These are phyloP conservation scores for Heterodera filipjevi DNA, from an alignment of 2,888 invertebrate genomes.

Conservation along the genomic window DNA sequence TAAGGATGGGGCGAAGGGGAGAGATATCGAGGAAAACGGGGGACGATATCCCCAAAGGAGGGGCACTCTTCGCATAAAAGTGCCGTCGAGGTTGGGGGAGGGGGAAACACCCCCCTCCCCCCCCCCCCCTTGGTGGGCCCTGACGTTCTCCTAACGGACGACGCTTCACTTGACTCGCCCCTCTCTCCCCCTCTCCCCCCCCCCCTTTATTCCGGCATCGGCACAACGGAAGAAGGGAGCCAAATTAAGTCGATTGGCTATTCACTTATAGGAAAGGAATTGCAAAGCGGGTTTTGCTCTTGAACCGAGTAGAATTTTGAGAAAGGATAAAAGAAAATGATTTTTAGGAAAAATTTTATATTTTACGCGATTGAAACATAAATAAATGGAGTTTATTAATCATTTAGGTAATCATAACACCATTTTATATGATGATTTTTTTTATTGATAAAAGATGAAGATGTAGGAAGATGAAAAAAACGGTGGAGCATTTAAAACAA, in stretches of 20 bases:
- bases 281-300: neutral
- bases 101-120: neutral
- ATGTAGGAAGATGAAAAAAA: no score
- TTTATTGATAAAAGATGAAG: no score
- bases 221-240: neutral
- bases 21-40: neutral
- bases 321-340: neutral
- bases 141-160: constrained; percentile 1
- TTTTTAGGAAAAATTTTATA: no score
- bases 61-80: neutral
- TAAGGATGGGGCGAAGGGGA: neutral
- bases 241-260: constrained; percentile 2
- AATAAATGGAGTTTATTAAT: no score
- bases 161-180: neutral
- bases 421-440: no score
- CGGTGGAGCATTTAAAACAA: no score
- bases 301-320: neutral
- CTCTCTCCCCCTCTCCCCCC: neutral
- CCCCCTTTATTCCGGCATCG: neutral
- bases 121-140: neutral
- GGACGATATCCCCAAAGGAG: neutral
- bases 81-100: neutral
- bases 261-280: neutral
- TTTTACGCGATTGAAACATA: no score
- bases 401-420: no score